A percentile compares a stretch with the other conserved stretches of the same genome.
These are phyloP conservation scores for Micromussa lordhowensis DNA, from an alignment of 92 coral and sea anemone species.

Conservation along the genomic window DNA sequence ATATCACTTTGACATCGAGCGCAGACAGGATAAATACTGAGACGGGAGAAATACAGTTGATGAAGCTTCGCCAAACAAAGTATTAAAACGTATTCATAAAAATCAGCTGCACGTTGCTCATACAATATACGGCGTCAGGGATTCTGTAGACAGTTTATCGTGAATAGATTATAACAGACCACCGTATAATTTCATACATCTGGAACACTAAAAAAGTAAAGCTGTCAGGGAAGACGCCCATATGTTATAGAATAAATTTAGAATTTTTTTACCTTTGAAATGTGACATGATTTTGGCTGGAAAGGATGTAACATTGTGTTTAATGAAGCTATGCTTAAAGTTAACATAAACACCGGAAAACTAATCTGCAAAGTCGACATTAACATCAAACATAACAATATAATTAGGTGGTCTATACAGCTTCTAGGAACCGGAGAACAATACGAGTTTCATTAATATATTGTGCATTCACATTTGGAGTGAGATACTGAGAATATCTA, in stretches of 20 bases:
- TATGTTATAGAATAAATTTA: background rate
- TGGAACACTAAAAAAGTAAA: background rate
- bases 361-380: background rate
- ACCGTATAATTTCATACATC: background rate
- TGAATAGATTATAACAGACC: background rate
- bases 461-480: background rate
- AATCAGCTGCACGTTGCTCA: background rate
- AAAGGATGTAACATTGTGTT: background rate
- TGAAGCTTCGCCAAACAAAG: background rate
- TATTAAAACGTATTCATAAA: background rate
- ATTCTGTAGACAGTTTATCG: background rate
- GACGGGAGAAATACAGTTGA: background rate
- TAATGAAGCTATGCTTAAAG: background rate
- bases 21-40: background rate
- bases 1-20: too few species aligned
- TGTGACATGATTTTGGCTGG: background rate
- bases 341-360: background rate
- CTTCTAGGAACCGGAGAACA: background rate
- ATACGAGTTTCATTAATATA: background rate
- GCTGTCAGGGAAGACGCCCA: background rate
- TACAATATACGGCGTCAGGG: background rate
- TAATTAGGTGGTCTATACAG: conserved; percentile 1
- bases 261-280: background rate
- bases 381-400: background rate
- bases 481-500: background rate